These are phyloP conservation scores for Prunella himalayana DNA, from an alignment of 2,113 vertebrate genomes.

Conservation along the genomic window DNA sequence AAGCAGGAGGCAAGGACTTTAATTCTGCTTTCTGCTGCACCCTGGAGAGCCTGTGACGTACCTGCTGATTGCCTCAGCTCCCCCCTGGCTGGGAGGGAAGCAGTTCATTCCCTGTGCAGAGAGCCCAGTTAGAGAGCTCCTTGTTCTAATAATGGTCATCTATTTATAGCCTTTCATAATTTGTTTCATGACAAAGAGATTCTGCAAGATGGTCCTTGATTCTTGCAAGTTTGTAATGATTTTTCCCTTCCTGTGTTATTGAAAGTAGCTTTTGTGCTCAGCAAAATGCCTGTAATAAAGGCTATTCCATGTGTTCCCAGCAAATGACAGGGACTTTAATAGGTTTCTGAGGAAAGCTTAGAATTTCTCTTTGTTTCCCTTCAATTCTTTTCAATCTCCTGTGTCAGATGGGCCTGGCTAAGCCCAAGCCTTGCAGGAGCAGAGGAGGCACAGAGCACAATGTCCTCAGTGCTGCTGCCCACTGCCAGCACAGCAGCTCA, in stretches of 20 bases:
- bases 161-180: constrained; percentile 48
- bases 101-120: background rate
- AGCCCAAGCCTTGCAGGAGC: background rate
- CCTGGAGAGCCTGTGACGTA: background rate
- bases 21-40: background rate
- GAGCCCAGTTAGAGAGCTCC: background rate
- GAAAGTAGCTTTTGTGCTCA: constrained; percentile 23
- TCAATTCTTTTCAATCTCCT: background rate
- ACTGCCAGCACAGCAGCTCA: background rate
- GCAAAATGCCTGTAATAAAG: constrained; percentile 14
- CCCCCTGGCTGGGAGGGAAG: background rate
- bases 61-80: background rate
- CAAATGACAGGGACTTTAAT: background rate
- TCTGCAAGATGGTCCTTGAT: constrained; percentile 17
- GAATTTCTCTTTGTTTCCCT: constrained; percentile 5
- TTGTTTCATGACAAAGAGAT: constrained; percentile 28
- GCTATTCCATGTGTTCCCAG: background rate
- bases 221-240: constrained; percentile 25
- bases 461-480: accelerated
- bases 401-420: background rate
- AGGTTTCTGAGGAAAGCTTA: background rate
- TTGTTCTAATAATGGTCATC: constrained; percentile 15
- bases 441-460: background rate
- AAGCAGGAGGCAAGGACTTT: background rate
- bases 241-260: constrained; percentile 21